These are phyloP conservation scores for Leptatherina wallacei DNA, from an alignment of 2,797 vertebrate species.

Conservation along the genomic window DNA sequence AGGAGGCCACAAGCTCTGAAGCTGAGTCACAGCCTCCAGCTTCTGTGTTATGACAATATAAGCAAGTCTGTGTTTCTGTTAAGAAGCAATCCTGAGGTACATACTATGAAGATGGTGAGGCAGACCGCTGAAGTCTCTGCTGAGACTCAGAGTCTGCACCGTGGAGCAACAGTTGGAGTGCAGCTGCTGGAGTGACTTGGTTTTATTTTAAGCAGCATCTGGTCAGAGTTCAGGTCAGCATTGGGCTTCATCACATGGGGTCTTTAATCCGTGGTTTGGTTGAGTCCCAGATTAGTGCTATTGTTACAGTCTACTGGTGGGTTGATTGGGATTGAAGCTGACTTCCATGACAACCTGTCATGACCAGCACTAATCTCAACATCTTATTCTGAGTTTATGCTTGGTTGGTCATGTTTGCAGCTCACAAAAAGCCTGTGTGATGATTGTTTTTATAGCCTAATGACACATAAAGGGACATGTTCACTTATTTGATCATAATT, in stretches of 20 bases:
- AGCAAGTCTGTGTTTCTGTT: conserved; percentile 43
- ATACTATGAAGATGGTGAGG: conserved; percentile 19
- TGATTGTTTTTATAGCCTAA: conserved; percentile 48
- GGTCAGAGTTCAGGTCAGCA: conserved; percentile 72
- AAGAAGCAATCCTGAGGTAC: conserved; percentile 12
- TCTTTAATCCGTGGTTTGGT: conserved; percentile 72
- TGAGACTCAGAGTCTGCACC: conserved; percentile 25
- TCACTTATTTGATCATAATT: conserved; percentile 44
- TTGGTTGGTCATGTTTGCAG: conserved; percentile 34
- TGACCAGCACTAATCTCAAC: conserved; percentile 68
- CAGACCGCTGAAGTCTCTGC: conserved; percentile 29
- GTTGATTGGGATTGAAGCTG: conserved; percentile 70
- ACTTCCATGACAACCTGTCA: conserved; percentile 73
- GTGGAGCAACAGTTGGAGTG: conserved; percentile 22
- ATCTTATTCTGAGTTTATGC: conserved; percentile 65
- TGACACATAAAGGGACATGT: conserved; percentile 21
- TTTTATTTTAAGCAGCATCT: conserved; percentile 60
- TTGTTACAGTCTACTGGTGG: conserved; percentile 74
- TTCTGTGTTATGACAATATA: conserved; percentile 33
- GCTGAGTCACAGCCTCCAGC: conserved; percentile 22
- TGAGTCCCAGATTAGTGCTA: conserved; percentile 76
- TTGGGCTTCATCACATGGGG: conserved; percentile 78
- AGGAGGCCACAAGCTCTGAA: conserved; percentile 3
- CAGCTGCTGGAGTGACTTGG: conserved; percentile 28
- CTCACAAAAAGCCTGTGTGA: conserved; percentile 11